Base-by-base conservation (phyloP, 92 coral and sea anemone genomes). In the Epizoanthus fatuus region DNA sequence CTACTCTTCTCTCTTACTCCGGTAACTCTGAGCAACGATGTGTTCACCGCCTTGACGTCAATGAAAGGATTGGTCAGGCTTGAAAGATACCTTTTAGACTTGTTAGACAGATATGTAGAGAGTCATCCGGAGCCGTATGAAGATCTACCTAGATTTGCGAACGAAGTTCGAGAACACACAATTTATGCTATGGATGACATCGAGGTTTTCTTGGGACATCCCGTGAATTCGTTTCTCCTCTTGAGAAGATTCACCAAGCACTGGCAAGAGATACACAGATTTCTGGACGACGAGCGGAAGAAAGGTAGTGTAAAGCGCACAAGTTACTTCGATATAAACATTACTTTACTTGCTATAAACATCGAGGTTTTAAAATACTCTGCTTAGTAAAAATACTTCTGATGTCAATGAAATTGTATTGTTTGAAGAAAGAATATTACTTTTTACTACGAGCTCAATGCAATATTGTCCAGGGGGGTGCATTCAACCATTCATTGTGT, bases 141-240 rank as follows among this genome's bases (percentile, higher is more conserved):
- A 47, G 73, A 86, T 32, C 42, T 90, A 40, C 90, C 66, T 60
- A 60, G 69, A 10, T 90, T 90, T 52, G 88, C 91, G 40, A 84
- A 51, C 16, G 79, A 74, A 7, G 91, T 81, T 0, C 71, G 87
- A 40, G 87, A 81, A 51, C 74, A 38, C 39, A 22, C 63, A 12
- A 65, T 67, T 35, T 16, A 51, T 15, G 96, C 92, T 3, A 68
- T 70, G 45, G 82, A 85, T 35, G 92, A 91, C 52, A 74, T 88
- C 0, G 99, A 97, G 59, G 72, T 72, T 37, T 97, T 95, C 78
- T 84, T 93, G 7, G 95, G 93, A 4, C 99, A 97, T 65, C 99
- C 99, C 0, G 92, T 97, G 11, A 97, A 97, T 25, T 86, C 95
- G 1, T 91, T 90, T 47, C 89, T 93, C 59, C 92, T 97, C 25